These are phyloP conservation scores for Rhombomys opimus DNA, from an alignment of 2,113 vertebrate species.

Conservation along the genomic window DNA sequence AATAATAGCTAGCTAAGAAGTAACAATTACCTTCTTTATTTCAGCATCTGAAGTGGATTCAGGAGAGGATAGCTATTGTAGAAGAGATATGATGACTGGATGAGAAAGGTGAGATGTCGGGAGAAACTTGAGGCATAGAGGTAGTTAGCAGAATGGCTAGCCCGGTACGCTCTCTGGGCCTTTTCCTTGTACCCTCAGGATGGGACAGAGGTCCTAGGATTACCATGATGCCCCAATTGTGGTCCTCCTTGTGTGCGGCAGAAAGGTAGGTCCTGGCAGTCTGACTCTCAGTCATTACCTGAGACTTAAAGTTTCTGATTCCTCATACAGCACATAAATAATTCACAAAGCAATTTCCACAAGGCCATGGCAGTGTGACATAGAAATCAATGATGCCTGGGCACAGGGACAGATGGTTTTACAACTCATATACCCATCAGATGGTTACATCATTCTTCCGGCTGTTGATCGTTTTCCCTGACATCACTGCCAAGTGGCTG, in stretches of 20 bases:
- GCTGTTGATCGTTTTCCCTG: constrained; percentile 46
- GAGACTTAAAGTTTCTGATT: neutral
- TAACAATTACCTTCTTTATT: neutral
- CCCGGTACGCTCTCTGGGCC: neutral
- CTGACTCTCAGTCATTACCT: neutral
- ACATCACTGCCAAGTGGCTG: constrained; percentile 17
- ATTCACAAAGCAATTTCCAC: constrained; percentile 70
- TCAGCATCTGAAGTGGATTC: neutral
- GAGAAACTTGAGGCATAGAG: neutral
- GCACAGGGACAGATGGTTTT: constrained; percentile 30
- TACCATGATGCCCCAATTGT: neutral
- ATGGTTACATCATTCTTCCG: constrained; percentile 60
- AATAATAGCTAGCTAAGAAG: neutral
- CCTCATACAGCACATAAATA: neutral
- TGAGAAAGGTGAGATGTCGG: neutral
- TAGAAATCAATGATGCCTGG: constrained; percentile 57
- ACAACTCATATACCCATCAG: neutral
- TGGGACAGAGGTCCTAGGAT: neutral
- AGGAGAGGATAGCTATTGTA: neutral
- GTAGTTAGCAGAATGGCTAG: neutral
- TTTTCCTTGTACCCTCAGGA: neutral
- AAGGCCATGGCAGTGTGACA: neutral
- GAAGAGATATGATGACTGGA: neutral
- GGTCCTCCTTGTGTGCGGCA: neutral
- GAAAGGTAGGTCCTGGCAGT: neutral